These are phyloP conservation scores for Linurgus olivaceus DNA, from an alignment of 2,797 vertebrate genomes.

Conservation along the genomic window DNA sequence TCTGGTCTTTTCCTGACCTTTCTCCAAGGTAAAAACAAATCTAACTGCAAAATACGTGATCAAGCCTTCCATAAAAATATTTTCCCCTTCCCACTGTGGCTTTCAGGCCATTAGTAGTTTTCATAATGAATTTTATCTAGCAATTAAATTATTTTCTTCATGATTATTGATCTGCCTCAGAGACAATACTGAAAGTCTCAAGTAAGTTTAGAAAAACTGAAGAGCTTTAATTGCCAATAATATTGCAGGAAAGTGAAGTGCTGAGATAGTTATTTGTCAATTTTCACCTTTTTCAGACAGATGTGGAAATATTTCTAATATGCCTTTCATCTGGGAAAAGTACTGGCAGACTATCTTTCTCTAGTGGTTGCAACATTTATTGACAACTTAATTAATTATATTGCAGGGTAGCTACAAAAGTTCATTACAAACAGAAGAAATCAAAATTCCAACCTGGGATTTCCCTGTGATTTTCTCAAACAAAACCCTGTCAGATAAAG, in stretches of 20 bases:
- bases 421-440: background rate
- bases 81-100: background rate
- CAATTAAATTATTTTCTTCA: background rate
- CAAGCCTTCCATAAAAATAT: background rate
- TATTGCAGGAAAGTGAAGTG: background rate
- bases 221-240: background rate
- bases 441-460: constrained; percentile 19
- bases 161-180: background rate
- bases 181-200: background rate
- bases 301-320: background rate
- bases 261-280: background rate
- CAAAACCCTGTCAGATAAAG: background rate
- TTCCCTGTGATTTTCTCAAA: constrained; percentile 12
- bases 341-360: background rate
- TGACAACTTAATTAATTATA: constrained; percentile 32
- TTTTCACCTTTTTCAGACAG: background rate
- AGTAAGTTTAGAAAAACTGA: background rate
- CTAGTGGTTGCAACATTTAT: background rate
- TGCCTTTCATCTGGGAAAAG: background rate
- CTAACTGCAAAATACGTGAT: background rate
- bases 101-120: background rate
- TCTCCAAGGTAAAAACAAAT: background rate
- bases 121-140: background rate
- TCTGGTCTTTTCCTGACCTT: background rate
- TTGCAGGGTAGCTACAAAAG: background rate